Evolutionary conservation across 92 coral and sea anemone genomes (phyloP), one percentile per base, ranked within the genome.

Genomic region (Blastomussa wellsi): DNA sequence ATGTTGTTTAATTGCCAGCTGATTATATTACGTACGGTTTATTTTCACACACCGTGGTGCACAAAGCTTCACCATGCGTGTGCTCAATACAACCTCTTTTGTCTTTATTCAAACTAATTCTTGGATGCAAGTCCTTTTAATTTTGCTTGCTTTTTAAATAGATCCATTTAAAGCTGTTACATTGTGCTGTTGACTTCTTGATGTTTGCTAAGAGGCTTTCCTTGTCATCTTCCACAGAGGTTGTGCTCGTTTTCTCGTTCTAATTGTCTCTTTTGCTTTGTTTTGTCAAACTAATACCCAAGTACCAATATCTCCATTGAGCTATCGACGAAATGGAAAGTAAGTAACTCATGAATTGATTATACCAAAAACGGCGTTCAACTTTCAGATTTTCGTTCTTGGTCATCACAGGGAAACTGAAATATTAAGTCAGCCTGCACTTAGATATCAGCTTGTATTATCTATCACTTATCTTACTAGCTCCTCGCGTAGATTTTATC

Each of bases 401-500:
- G 67, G 32, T 16, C 49, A 39, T 39, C 44, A n/a, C n/a, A n/a
- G n/a, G n/a, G n/a, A n/a, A n/a, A n/a, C n/a, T n/a, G n/a, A n/a
- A n/a, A n/a, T n/a, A n/a, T n/a, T n/a, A n/a, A n/a, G n/a, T n/a
- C n/a, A n/a, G n/a, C n/a, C n/a, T n/a, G n/a, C n/a, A n/a, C n/a
- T n/a, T n/a, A n/a, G n/a, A n/a, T n/a, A n/a, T 44, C 49, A 44
- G 49, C 49, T 44, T 44, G 11, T 8, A 44, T 6, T 8, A 3
- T 3, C 6, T 6, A 10, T 0, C 7, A 44, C 7, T 44, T 41
- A 3, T 10, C 7, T 44, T 4, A n/a, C 62, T 28, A 79, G 39
- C 72, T n/a, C 51, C 73, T 39, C 38, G 39, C 72, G 33, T 60
- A 79, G 12, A 79, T 79, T 62, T 42, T 79, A 26, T 79, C 83